Base-by-base conservation (phyloP, 2,797 vertebrate genomes). In the Chaetodon trifasciatus region DNA sequence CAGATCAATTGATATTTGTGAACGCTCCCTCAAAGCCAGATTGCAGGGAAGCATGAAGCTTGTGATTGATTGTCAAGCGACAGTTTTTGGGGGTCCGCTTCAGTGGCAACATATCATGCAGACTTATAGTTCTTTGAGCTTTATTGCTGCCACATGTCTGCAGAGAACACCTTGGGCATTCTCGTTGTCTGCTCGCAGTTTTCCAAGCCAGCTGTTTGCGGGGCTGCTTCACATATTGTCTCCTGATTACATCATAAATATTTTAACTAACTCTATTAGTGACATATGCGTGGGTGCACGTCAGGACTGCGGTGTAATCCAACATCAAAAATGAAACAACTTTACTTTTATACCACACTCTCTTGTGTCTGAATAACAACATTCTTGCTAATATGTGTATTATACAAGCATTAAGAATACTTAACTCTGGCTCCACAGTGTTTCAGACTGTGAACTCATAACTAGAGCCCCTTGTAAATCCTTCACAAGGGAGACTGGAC, bases 181-280 rank as follows among this genome's bases (percentile, higher is more conserved):
- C 81, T 83, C 65, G 42, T 64, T 70, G 50, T 84, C 86, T 77
- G 90, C 88, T 80, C 66, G 53, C 68, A 86, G 78, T 84, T 87
- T 85, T 70, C 71, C 65, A 35, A 17, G 70, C 79, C 49, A 50
- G 37, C 83, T 74, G 44, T 78, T 78, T n/a, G 65, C 19, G 11
- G 65, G 60, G 56, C 84, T 69, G 84, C 84, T 83, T 65, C 40
- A 21, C 78, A 72, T 87, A 85, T 83, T 90, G 91, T 91, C 83
- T 91, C 78, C 73, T 81, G 88, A 89, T 92, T 89, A 80, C 86
- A 89, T 91, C 89, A 91, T 90, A 88, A 92, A 92, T 88, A 91
- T 92, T 91, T 88, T 52, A 88, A 69, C 79, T 11, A 74, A 84
- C 85, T 89, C 85, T 79, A 85, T 89, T 83, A 75, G 69, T 79